Conservation (phyloP, 2,113 vertebrate genomes). For the Corythoichthys haematopterus region DNA sequence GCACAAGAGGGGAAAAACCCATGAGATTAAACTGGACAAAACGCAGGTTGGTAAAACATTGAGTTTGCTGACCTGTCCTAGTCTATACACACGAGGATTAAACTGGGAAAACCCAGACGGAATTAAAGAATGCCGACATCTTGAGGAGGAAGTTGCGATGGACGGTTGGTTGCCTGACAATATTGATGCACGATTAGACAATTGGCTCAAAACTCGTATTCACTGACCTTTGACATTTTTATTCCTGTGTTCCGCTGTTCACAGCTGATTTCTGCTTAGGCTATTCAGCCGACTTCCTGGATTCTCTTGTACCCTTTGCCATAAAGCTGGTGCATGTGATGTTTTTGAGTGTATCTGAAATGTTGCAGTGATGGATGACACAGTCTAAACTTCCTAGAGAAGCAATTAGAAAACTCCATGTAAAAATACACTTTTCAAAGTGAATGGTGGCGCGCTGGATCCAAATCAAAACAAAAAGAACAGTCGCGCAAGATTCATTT, state of each 20-base stretch:
- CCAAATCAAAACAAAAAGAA: not conserved
- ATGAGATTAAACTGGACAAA: not conserved
- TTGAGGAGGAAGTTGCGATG: slow-evolving; percentile 4
- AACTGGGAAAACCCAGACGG: not conserved
- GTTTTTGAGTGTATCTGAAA: not conserved
- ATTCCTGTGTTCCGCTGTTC: not conserved
- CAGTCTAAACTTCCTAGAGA: not conserved
- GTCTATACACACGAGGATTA: not conserved
- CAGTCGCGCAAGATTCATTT: not conserved
- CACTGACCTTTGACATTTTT: not conserved
- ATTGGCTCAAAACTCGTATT: not conserved
- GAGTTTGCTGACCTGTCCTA: slow-evolving; percentile 1
- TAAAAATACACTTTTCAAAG: too few species aligned
- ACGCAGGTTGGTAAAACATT: not conserved
- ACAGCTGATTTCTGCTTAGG: not conserved
- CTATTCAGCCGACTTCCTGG: not conserved
- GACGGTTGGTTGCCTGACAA: not conserved
- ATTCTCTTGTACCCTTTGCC: not conserved
- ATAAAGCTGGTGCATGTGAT: not conserved
- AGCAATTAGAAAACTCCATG: not conserved
- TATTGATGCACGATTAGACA: not conserved
- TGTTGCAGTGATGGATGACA: not conserved
- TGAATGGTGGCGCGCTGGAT: too few species aligned
- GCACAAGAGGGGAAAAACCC: not conserved
- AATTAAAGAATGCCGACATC: not conserved